These are phyloP conservation scores for Caenorhabditis plicata DNA, from an alignment of 2,888 invertebrate genomes.

Conservation along the genomic window DNA sequence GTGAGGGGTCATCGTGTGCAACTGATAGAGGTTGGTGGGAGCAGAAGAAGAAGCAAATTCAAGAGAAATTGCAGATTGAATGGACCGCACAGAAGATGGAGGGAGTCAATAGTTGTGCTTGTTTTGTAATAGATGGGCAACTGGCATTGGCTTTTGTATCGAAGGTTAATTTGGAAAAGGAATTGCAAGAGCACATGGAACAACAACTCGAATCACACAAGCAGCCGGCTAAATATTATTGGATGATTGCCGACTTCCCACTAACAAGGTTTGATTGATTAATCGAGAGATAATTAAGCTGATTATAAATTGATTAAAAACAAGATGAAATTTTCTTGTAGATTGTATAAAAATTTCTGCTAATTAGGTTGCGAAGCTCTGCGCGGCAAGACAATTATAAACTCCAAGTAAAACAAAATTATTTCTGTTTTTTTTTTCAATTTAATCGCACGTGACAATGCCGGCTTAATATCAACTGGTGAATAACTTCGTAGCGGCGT, in stretches of 20 bases:
- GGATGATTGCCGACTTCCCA: conserved; percentile 7
- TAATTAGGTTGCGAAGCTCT: no score
- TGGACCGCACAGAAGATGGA: conserved; percentile 4
- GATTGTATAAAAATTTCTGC: no score
- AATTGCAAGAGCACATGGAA: conserved; percentile 6
- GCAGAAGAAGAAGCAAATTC: background rate
- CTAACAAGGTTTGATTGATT: conserved; percentile 28
- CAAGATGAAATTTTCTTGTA: no score
- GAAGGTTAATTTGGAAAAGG: background rate
- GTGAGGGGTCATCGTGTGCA: conserved; percentile 50
- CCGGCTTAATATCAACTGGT: no score
- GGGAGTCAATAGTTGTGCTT: conserved; percentile 3
- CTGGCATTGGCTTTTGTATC: conserved; percentile 7
- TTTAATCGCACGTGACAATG: no score
- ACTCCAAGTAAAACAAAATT: no score
- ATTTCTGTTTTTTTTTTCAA: no score
- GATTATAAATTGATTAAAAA: no score
- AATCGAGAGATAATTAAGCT: no score
- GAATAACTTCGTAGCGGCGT: no score
- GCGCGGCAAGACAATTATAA: no score
- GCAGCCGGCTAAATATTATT: conserved; percentile 7
- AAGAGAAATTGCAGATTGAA: conserved; percentile 18
- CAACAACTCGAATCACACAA: conserved; percentile 9
- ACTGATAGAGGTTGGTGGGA: conserved; percentile 39
- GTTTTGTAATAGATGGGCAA: background rate